Conservation (phyloP, 1,140 invertebrate genomes). For the Papilio polytes region DNA sequence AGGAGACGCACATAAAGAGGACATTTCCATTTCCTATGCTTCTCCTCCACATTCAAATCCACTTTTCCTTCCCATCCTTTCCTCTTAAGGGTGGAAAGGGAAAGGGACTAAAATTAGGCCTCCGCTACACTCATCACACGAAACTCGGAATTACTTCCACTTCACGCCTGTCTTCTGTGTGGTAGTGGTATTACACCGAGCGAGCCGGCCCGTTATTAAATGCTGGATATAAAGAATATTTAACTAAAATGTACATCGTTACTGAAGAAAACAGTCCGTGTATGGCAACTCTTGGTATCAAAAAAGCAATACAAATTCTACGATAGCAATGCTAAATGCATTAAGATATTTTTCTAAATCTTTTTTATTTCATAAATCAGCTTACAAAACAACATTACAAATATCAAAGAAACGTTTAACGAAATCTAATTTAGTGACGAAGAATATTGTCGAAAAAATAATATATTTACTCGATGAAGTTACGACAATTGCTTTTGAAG, state of each 20-base stretch:
- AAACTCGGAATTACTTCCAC: no score
- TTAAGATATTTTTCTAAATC: background rate
- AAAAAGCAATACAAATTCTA: background rate
- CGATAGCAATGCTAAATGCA: background rate
- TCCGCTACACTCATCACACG: no score
- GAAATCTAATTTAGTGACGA: background rate
- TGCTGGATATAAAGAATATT: background rate
- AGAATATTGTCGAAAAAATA: background rate
- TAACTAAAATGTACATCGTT: background rate
- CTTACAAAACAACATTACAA: background rate
- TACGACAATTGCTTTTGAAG: conserved; percentile 20
- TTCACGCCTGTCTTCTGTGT: no score
- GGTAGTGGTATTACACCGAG: no score
- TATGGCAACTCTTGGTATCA: background rate
- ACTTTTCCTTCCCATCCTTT: no score
- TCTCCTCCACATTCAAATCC: no score
- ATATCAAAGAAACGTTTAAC: conserved; percentile 14
- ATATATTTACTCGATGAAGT: background rate
- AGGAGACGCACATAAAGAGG: no score
- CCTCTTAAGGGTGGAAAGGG: no score
- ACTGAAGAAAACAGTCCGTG: background rate
- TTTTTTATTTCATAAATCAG: background rate
- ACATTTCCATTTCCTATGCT: no score
- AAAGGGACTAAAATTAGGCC: no score
- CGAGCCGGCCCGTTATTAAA: no score